Evolutionary conservation across 2,888 invertebrate genomes (phyloP), one percentile per base, ranked within the genome.

Genomic region (Galerucella nymphaeae): DNA sequence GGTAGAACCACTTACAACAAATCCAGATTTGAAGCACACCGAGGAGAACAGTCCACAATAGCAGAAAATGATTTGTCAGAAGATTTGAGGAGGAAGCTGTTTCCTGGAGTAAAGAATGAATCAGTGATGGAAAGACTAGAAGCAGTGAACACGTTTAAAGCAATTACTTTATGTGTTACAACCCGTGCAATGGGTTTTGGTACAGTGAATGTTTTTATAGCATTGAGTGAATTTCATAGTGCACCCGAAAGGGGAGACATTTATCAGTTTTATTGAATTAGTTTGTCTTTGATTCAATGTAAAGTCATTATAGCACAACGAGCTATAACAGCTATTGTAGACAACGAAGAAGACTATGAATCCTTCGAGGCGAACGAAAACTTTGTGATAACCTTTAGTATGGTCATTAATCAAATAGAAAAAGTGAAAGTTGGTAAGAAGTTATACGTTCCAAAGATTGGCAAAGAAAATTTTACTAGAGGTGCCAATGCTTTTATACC

Each of bases 301-400:
- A 68, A 68, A 14, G 20, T 68, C 1, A 11, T 18, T 2, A 2
- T 61, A 3, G 45, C 48, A 0, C 68, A 68, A 38, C 45, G 61
- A 8, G 30, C 30, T 5, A 11, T 68, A 0, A 18, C 16, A n/a
- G n/a, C n/a, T n/a, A n/a, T n/a, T n/a, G n/a, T n/a, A n/a, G 55
- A 62, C 18, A 53, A 55, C n/a, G 69, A 69, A 41, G 62, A 69
- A 13, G 63, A 69, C 14, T 69, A 41, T 9, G 38, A 13, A 14
- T 23, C 10, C 1, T 42, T 63, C 9, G 14, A 4, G 1, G 20
- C 9, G 0, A 18, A 50, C 16, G 30, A 48, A 10, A 38, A 69
- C 42, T 50, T 69, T 5, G 13, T 69, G 0, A 16, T 10, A 1
- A 41, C 10, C 1, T 13, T 42, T 6, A 23, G 13, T 50, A 38